Base-by-base conservation (phyloP, 1,140 invertebrate genomes). In the Lepidurus couesii region DNA sequence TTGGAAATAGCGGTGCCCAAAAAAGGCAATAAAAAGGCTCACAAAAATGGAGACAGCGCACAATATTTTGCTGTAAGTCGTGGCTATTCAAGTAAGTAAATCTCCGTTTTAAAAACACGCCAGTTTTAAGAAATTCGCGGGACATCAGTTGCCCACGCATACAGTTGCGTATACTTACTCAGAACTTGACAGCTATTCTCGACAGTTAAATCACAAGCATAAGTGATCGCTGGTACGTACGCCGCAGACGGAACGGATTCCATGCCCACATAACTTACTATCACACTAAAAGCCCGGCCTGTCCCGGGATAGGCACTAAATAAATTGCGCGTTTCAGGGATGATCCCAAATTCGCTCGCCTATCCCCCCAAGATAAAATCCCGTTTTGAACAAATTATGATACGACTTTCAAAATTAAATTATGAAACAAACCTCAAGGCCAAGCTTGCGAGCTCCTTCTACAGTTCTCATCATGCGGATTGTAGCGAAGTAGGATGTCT, bases 191-290 rank as follows among this genome's bases (percentile, higher is more conserved):
- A 82, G 44, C 81, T 45, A 73, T 81, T 44, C 16, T 80, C 78
- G 65, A 78, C 80, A 75, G 82, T 81, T 44, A 83, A 79, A 80
- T 86, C 85, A 83, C 91, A 93, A 4, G 87, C 89, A 82, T 92
- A 92, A 3, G 89, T 90, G 75, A 89, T 84, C 8, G 85, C 85
- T 2, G 92, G 91, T 4, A 92, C 88, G 82, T 93, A 93, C 4
- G 88, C 86, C 21, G 90, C 87, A 75, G 80, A 80, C 80, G 88
- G 87, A 42, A 78, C 26, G 78, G 79, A 85, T 82, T 73, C 80
- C 83, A 81, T 78, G 7, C 79, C 81, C 11, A 80, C 84, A 74
- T 82, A 85, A 45, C 85, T 87, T 1, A 90, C 90, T 8, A 92
- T 84, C 21, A 90, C 87, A 0, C 85, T 89, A 82, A 89, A 91